Evolutionary conservation across 2,888 invertebrate genomes (phyloP), one percentile per base, ranked within the genome.

Genomic region (Tridacna gigas): DNA sequence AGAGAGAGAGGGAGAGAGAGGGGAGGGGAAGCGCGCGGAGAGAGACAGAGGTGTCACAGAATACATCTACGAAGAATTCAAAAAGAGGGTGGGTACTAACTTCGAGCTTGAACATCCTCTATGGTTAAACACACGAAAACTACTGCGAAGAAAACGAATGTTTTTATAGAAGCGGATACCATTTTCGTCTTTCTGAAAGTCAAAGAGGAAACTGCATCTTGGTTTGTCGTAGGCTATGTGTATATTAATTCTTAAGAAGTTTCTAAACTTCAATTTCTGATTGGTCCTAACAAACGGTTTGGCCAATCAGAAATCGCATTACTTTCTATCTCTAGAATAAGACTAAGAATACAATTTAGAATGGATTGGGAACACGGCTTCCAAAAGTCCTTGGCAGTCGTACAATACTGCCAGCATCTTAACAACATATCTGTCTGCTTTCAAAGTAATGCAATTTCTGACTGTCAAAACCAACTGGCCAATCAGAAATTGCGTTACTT

Each of bases 41-140:
- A 56, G 56, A 56, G 56, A 51, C 12, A 51, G 51, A 51, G 37
- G 37, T 37, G 37, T 37, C 7, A 37, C 37, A 37, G 7, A 37
- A 37, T n/a, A 37, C 2, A 37, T 37, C 37, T 7, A 37, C 37
- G 7, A 37, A 37, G 37, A 37, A 2, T 4, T 4, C 37, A 37
- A 4, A 37, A 4, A 7, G 3, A 37, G 37, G 7, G 7, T 37
- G 7, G n/a, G n/a, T 20, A 45, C 69, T 69, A 5, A 69, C 69
- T 47, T 69, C 69, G 45, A n/a, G 69, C 11, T 45, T 69, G 28
- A 15, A 69, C 69, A 20, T 69, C 5, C 47, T 47, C 28, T 45
- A 69, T 47, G 7, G 69, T 28, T 69, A 69, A 28, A 69, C n/a
- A 45, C 2, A 37, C 45, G 4, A 47, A n/a, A 9, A 69, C 25